Percentiles rank a stretch among this genome's conserved stretches.
Conservation (phyloP, 2,888 invertebrate genomes). For the Plusia festucae region DNA sequence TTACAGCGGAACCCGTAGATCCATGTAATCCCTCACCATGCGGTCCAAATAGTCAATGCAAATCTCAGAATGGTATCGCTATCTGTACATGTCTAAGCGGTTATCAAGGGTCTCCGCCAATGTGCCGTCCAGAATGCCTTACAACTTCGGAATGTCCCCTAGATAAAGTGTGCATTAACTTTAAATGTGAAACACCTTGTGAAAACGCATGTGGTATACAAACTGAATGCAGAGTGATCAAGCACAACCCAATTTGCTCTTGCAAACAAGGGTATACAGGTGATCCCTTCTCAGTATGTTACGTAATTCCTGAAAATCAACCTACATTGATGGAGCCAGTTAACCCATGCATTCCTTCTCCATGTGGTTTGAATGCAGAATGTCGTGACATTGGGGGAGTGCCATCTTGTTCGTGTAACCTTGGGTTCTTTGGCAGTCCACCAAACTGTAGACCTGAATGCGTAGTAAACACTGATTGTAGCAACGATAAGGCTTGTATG, state of each 20-base stretch:
- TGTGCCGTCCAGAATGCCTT: slow-evolving; percentile 92
- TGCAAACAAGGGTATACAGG: slow-evolving; percentile 91
- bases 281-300: slow-evolving; percentile 90
- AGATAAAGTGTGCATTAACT: slow-evolving; percentile 91
- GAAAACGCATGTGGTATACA: slow-evolving; percentile 92
- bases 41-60: slow-evolving; percentile 92
- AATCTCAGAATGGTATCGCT: slow-evolving; percentile 88
- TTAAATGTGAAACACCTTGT: slow-evolving; percentile 93
- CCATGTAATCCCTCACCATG: slow-evolving; percentile 93
- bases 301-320: slow-evolving; percentile 70
- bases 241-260: slow-evolving; percentile 92
- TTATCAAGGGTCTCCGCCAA: slow-evolving; percentile 92
- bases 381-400: slow-evolving; percentile 87
- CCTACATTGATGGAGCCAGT: slow-evolving; percentile 64
- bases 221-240: slow-evolving; percentile 92
- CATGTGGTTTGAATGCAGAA: slow-evolving; percentile 93
- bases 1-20: slow-evolving; percentile 77
- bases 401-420: slow-evolving; percentile 91
- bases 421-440: slow-evolving; percentile 91
- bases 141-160: slow-evolving; percentile 91
- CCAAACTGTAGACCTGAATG: slow-evolving; percentile 94
- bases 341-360: slow-evolving; percentile 93
- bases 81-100: slow-evolving; percentile 92
- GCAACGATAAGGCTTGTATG: slow-evolving; percentile 92
- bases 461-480: slow-evolving; percentile 92